phyloP scores from a whole-genome alignment of 2,797 vertebrate species.

The Anas acuta region DNA sequence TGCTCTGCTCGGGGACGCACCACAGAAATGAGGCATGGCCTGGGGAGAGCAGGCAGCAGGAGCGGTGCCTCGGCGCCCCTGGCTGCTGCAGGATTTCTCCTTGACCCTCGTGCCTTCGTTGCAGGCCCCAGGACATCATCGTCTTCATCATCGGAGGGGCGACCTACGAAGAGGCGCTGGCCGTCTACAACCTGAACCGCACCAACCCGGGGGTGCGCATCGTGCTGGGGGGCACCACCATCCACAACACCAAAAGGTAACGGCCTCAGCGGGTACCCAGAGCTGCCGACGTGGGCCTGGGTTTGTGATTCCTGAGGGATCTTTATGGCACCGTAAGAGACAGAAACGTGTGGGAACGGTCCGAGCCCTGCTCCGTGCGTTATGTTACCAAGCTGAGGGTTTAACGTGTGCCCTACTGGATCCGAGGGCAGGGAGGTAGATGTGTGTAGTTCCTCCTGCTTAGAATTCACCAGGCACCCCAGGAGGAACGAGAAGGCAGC shows the following conservation, averaged over 20 bases:
- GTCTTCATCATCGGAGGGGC: conserved; percentile 93
- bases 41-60: background rate
- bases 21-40: background rate
- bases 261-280: background rate
- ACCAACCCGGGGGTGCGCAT: conserved; percentile 89
- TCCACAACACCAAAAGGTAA: conserved; percentile 95
- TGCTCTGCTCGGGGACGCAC: rapidly evolving
- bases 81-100: background rate
- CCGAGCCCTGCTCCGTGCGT: rapidly evolving
- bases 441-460: background rate
- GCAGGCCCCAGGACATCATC: conserved; percentile 93
- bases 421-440: background rate
- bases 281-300: rapidly evolving
- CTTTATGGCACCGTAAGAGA: rapidly evolving
- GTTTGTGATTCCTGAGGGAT: background rate
- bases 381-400: background rate
- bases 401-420: background rate
- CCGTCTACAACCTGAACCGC: conserved; percentile 94
- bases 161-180: conserved; percentile 91
- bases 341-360: background rate
- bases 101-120: background rate
- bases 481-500: background rate
- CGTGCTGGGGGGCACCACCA: conserved; percentile 89
- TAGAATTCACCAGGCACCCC: background rate
- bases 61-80: rapidly evolving